Conservation (phyloP, 2,113 vertebrate genomes). For the Cynocephalus volans region DNA sequence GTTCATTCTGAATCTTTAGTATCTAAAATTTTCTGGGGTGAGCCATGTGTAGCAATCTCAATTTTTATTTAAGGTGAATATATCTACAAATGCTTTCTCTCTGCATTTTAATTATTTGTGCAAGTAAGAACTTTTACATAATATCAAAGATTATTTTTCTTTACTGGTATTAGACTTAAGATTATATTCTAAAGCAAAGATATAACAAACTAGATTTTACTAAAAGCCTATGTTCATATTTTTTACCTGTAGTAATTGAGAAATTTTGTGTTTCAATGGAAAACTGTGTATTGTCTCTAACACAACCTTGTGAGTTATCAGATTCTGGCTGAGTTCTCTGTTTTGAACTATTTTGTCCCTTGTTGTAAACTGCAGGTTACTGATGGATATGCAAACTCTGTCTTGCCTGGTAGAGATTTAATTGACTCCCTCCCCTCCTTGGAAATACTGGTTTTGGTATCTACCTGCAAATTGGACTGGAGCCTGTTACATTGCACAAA, state of each 20-base stretch:
- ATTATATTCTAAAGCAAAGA: constrained; percentile 52
- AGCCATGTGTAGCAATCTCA: neutral
- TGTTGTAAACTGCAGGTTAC: neutral
- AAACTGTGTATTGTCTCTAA: neutral
- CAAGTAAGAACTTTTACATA: constrained; percentile 10
- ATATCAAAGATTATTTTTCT: neutral
- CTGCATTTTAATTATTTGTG: constrained; percentile 35
- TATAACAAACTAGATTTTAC: neutral
- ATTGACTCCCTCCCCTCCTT: neutral
- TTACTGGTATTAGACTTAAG: neutral
- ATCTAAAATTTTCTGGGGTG: neutral
- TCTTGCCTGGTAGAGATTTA: neutral
- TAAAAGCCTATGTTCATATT: neutral
- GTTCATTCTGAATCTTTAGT: neutral
- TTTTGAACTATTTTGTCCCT: neutral
- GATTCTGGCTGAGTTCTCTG: neutral
- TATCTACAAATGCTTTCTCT: neutral
- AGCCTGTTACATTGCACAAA: neutral
- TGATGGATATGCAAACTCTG: neutral
- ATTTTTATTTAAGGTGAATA: neutral
- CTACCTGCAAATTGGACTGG: neutral
- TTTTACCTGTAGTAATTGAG: neutral
- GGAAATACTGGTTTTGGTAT: neutral
- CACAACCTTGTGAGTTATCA: neutral
- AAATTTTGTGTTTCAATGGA: neutral